Base-by-base conservation (phyloP, 2,888 invertebrate genomes). In the Agrotis puta region DNA sequence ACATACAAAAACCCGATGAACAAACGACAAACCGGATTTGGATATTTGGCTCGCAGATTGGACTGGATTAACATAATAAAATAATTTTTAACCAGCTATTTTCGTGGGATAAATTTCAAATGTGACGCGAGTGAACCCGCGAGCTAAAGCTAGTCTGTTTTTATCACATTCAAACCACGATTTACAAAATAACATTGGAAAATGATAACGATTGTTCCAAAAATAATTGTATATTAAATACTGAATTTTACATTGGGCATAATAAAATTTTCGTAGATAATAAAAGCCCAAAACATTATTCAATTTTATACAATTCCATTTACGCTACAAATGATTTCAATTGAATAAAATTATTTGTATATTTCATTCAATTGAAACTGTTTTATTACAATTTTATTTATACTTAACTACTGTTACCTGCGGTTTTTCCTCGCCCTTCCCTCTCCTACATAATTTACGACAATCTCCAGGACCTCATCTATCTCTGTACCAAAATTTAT, bases 191-290 rank as follows among this genome's bases (percentile, higher is more conserved):
- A 11, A 39, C 9, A 39, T 39, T 33, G 27, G 33, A 2, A 5
- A 33, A 56, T 14, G 13, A 56, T 56, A 13, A 56, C 33, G 33
- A n/a, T 56, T n/a, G n/a, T 39, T 56, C 14, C 56, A 62, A 50
- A 50, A 6, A 50, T 16, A 13, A 4, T 27, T 27, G 14, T 48
- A 24, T 6, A 47, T 9, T 16, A 16, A 14, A n/a, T 24, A 24
- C 9, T 24, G 4, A 56, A 63, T 24, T n/a, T 62, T 20, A 39
- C 9, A 43, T 64, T n/a, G 1, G 9, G 16, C 18, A 22, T 13
- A 20, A 7, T 33, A 14, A 18, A 20, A 45, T 13, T 4, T 39
- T 39, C 39, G 39, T 11, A 39, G 39, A 2, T 20, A 27, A 62
- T 45, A 18, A 64, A 18, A 18, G 3, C 14, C 18, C 9, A 27